These are phyloP conservation scores for Toxotes jaculatrix DNA, from an alignment of 2,113 vertebrate species.

Conservation along the genomic window DNA sequence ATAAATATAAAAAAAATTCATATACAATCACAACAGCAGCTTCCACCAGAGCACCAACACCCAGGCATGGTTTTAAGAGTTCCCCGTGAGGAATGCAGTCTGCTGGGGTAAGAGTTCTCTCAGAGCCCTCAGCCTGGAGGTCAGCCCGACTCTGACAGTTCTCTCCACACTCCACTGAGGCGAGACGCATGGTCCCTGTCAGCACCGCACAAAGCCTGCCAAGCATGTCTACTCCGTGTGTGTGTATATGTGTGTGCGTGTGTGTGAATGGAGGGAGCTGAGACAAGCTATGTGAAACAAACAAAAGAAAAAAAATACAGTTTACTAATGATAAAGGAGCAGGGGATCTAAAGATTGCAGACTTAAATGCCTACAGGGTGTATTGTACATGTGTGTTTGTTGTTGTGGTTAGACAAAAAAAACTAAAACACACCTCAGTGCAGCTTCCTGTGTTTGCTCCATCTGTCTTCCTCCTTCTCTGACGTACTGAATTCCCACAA, in stretches of 20 bases:
- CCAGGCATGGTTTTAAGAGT: neutral
- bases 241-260: conserved; percentile 11
- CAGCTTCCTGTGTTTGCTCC: neutral
- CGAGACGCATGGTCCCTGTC: conserved; percentile 70
- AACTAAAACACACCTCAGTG: neutral
- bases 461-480: neutral
- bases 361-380: neutral
- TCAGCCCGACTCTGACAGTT: conserved; percentile 74
- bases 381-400: neutral
- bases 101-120: conserved; percentile 49
- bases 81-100: conserved; percentile 45
- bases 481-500: neutral
- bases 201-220: conserved; percentile 54
- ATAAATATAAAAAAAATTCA: neutral
- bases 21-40: neutral
- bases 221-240: conserved; percentile 30
- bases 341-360: conserved; percentile 5
- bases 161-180: conserved; percentile 74
- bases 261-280: neutral
- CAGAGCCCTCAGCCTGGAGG: conserved; percentile 63
- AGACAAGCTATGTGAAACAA: conserved; percentile 20
- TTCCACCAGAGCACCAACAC: neutral
- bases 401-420: neutral
- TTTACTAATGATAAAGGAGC: conserved; percentile 10
- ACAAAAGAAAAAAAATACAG: conserved; percentile 11